Evolutionary conservation across 2,113 vertebrate genomes (phyloP).

Genomic region (Triplophysa rosa): DNA sequence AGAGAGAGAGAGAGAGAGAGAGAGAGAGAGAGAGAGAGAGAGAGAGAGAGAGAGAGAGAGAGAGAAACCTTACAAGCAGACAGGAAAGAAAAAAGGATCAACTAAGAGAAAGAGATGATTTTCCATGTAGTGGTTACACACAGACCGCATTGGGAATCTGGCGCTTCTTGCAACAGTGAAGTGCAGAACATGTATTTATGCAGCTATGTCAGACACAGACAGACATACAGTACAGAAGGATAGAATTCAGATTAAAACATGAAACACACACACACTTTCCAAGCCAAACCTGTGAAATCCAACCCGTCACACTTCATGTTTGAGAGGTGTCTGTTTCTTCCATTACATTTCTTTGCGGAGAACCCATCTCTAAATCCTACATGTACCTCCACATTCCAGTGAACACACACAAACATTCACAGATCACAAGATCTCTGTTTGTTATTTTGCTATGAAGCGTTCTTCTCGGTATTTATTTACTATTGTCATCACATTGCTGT

Average conservation of each 20-base stretch:
- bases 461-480: no score
- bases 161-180: background rate
- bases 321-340: constrained; percentile 24
- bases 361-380: constrained; percentile 10
- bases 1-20: background rate
- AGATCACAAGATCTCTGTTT: background rate
- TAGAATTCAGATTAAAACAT: constrained; percentile 35
- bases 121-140: constrained; percentile 13
- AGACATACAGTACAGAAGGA: no score
- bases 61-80: background rate
- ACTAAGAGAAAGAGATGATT: constrained; percentile 2
- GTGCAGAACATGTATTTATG: constrained; percentile 10
- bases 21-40: constrained; percentile 1
- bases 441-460: no score
- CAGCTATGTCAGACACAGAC: background rate
- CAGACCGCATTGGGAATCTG: background rate
- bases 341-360: constrained; percentile 37
- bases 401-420: background rate
- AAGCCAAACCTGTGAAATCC: background rate
- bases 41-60: background rate
- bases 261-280: constrained; percentile 14
- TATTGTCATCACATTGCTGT: no score
- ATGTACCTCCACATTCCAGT: background rate
- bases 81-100: constrained; percentile 8
- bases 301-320: constrained; percentile 25